Evolutionary conservation across 2,113 vertebrate genomes (phyloP).

Genomic region (Pogonocichla stellata): DNA sequence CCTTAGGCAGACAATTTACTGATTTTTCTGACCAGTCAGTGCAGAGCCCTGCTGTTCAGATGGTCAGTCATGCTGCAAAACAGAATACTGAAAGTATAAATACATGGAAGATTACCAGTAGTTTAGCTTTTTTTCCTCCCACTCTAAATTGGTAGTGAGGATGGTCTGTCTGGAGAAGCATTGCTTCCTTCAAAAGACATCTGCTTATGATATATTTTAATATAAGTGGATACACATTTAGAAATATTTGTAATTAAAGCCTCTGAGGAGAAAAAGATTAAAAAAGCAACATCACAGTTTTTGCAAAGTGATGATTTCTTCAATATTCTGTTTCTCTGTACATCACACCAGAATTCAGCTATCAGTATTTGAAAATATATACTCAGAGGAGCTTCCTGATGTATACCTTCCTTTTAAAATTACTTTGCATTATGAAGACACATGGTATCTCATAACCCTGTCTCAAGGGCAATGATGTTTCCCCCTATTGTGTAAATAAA

Average conservation of each 20-base stretch:
- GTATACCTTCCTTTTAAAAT: neutral
- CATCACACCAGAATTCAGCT: neutral
- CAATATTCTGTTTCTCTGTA: neutral
- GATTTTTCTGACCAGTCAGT: neutral
- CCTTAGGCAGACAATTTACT: neutral
- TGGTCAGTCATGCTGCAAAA: neutral
- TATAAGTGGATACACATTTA: neutral
- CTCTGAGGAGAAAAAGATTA: neutral
- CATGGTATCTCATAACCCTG: neutral
- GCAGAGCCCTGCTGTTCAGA: neutral
- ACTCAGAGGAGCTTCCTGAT: neutral
- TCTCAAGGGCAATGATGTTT: neutral
- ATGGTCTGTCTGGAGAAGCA: neutral
- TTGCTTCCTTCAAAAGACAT: neutral
- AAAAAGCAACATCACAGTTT: neutral
- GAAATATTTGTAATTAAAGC: conserved; percentile 9
- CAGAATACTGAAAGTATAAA: neutral
- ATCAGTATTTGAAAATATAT: neutral
- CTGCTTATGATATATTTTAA: neutral
- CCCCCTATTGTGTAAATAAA: neutral
- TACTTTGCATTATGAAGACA: no score
- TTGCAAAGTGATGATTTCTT: neutral
- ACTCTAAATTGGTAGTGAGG: neutral
- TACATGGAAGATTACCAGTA: neutral
- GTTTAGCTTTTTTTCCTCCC: neutral